Percentiles rank a stretch among this genome's conserved stretches.
These are phyloP conservation scores for Myotis vivesi DNA, from an alignment of 2,797 vertebrate species.

Conservation along the genomic window DNA sequence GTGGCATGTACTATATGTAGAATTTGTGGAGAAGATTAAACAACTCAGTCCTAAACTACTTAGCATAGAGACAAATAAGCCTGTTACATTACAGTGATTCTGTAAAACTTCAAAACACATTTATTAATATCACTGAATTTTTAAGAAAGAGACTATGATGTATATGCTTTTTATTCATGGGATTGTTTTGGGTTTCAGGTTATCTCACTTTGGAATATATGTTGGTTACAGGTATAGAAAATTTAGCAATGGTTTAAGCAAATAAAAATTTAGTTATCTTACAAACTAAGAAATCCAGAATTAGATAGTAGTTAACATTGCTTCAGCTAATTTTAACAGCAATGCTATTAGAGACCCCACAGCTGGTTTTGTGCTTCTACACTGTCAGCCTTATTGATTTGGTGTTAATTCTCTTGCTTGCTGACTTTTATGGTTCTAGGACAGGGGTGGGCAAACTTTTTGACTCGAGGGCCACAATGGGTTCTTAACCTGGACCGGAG, in stretches of 20 bases:
- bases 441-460: background rate
- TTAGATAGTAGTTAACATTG: background rate
- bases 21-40: slow-evolving; percentile 22
- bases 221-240: background rate
- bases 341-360: background rate
- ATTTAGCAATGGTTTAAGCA: slow-evolving; percentile 12
- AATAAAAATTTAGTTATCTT: slow-evolving; percentile 8
- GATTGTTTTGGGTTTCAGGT: background rate
- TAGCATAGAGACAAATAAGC: background rate
- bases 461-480: no score
- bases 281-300: background rate
- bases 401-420: background rate
- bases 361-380: background rate
- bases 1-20: background rate
- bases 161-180: background rate
- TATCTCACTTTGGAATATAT: background rate
- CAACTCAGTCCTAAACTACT: background rate
- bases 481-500: no score
- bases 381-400: background rate
- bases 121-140: background rate
- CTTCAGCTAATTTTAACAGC: background rate
- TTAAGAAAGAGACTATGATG: background rate
- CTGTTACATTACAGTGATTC: background rate
- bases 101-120: slow-evolving; percentile 17
- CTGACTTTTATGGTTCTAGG: background rate